phyloP scores from a whole-genome alignment of 2,113 vertebrate species.

The Anguilla rostrata region DNA sequence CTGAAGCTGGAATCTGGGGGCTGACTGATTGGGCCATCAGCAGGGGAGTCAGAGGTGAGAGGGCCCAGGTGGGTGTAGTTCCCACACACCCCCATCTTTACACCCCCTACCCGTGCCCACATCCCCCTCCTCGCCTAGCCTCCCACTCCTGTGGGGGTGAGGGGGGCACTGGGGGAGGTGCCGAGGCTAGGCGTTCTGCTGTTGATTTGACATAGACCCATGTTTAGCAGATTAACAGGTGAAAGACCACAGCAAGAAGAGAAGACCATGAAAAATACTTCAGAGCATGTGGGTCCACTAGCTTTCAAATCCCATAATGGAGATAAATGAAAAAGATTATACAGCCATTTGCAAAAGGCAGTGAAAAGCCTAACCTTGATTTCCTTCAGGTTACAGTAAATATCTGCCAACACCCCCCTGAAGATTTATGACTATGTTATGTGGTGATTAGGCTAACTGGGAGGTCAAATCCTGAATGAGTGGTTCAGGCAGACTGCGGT shows the following conservation, averaged over 20 bases:
- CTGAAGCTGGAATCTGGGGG: conserved; percentile 67
- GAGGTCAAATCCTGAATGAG: background rate
- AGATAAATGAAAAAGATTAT: conserved; percentile 22
- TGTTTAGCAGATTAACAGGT: conserved; percentile 18
- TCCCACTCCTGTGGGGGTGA: background rate
- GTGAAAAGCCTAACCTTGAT: conserved; percentile 6
- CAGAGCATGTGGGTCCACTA: background rate
- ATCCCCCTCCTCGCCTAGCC: background rate
- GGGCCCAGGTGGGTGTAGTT: conserved; percentile 8
- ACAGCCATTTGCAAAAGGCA: conserved; percentile 10
- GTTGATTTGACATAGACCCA: background rate
- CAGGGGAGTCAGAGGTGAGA: conserved; percentile 55
- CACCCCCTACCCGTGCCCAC: background rate
- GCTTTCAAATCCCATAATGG: conserved; percentile 11
- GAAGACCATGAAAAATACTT: background rate
- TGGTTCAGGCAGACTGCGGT: background rate
- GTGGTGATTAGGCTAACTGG: conserved; percentile 10
- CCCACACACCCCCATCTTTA: background rate
- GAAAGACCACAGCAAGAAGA: background rate
- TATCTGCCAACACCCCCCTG: background rate
- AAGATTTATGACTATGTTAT: conserved; percentile 13
- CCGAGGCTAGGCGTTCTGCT: background rate
- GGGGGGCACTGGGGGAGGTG: background rate
- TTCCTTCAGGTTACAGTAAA: background rate
- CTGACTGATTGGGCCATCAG: conserved; percentile 69